Conservation (phyloP, 1,140 invertebrate genomes). For the Heliconius congener region DNA sequence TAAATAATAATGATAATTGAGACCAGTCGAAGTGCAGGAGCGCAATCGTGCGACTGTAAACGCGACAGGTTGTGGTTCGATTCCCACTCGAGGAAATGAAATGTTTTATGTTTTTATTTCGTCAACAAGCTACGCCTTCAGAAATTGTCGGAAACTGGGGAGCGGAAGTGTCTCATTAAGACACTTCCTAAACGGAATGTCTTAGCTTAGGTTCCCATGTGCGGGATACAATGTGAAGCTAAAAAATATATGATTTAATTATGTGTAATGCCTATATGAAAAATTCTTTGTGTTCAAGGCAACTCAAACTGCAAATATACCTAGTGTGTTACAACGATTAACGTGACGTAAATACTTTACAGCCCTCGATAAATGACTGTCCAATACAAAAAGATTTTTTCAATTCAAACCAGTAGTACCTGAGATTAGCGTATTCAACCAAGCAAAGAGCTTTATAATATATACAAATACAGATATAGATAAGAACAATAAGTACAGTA, state of each 20-base stretch:
- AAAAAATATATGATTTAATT: not conserved
- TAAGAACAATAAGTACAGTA: too few relatives aligned
- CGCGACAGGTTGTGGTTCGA: not conserved
- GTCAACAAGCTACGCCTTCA: not conserved
- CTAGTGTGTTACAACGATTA: too few relatives aligned
- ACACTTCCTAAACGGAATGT: not conserved
- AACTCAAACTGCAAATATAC: too few relatives aligned
- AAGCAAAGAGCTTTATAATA: not conserved
- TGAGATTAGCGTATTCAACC: not conserved
- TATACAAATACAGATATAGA: too few relatives aligned
- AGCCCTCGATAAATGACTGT: too few relatives aligned
- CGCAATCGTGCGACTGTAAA: not conserved
- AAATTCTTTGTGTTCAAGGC: too few relatives aligned
- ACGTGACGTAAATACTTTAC: too few relatives aligned
- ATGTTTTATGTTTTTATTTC: not conserved
- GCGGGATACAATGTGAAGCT: not conserved
- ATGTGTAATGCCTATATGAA: too few relatives aligned
- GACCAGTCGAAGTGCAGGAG: not conserved
- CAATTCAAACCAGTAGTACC: not conserved
- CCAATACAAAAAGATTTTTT: too few relatives aligned
- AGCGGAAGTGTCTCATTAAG: not conserved
- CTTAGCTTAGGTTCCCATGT: not conserved
- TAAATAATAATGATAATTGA: too few relatives aligned
- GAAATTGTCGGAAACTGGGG: not conserved
- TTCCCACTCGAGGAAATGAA: not conserved